phyloP scores from a whole-genome alignment of 1,140 invertebrate species.

The Chironomus tepperi region DNA sequence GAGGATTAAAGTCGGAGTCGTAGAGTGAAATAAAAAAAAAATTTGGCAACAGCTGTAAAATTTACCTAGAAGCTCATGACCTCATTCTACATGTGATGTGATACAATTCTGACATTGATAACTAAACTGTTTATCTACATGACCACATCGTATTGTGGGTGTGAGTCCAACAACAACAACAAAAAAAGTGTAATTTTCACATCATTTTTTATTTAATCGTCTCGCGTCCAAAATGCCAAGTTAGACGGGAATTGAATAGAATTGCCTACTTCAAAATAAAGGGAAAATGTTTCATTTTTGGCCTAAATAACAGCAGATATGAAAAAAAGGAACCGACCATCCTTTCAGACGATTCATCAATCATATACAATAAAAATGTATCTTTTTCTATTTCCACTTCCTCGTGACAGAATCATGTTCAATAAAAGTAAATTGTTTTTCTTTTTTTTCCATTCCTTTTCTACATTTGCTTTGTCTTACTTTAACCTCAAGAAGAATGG shows the following conservation, averaged over 20 bases:
- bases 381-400: background rate
- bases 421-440: constrained; percentile 23
- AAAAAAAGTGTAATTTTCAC: constrained; percentile 3
- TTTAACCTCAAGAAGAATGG: background rate
- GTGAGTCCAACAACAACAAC: background rate
- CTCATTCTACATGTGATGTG: too few relatives aligned
- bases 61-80: too few relatives aligned
- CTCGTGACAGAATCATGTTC: constrained; percentile 20
- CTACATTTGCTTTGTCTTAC: background rate
- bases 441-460: background rate
- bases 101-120: constrained; percentile 4
- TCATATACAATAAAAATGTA: constrained; percentile 20
- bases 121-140: background rate
- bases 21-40: too few relatives aligned
- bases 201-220: constrained; percentile 23
- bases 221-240: background rate
- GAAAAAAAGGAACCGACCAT: background rate
- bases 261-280: background rate
- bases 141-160: background rate
- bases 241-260: background rate
- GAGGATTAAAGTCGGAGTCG: background rate
- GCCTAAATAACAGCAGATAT: background rate
- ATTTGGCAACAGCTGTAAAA: too few relatives aligned
- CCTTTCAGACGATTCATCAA: constrained; percentile 22
- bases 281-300: background rate